Conservation (phyloP, 2,888 invertebrate genomes). For the Branchellion lobata region DNA sequence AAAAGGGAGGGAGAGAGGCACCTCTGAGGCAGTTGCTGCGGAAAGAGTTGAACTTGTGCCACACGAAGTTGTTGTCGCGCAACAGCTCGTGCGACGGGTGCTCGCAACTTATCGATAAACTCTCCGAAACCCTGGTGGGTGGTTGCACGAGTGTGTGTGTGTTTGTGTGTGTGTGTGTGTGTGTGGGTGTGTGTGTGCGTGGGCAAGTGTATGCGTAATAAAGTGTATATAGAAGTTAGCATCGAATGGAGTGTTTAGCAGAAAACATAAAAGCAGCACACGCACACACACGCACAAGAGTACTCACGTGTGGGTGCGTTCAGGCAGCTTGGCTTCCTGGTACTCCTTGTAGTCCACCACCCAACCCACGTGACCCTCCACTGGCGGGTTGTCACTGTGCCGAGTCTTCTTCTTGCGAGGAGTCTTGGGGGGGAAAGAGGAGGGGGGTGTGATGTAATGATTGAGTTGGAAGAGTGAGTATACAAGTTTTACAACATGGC, state of each 20-base stretch:
- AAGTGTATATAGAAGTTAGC: background rate
- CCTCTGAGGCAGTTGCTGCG: conserved; percentile 88
- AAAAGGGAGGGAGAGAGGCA: conserved; percentile 56
- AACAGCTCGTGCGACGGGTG: conserved; percentile 93
- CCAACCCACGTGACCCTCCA: conserved; percentile 94
- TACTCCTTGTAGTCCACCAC: conserved; percentile 72
- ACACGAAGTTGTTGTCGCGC: conserved; percentile 94
- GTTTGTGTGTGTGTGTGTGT: background rate
- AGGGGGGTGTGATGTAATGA: background rate
- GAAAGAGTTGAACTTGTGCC: conserved; percentile 95
- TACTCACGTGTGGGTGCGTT: conserved; percentile 23
- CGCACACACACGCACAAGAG: background rate
- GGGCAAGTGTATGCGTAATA: no score
- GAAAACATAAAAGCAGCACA: no score
- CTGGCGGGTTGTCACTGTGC: conserved; percentile 82
- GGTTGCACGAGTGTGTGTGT: no score
- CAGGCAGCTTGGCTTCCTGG: conserved; percentile 5
- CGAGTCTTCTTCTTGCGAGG: conserved; percentile 62
- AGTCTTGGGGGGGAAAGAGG: conserved; percentile 54
- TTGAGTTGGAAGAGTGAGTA: no score
- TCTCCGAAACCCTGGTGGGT: conserved; percentile 5
- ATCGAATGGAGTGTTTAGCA: no score
- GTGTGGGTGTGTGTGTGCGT: no score
- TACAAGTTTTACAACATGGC: no score
- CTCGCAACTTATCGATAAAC: conserved; percentile 69